Evolutionary conservation across 92 coral and sea anemone species (phyloP).

Genomic region (Palythoa heliodiscus): DNA sequence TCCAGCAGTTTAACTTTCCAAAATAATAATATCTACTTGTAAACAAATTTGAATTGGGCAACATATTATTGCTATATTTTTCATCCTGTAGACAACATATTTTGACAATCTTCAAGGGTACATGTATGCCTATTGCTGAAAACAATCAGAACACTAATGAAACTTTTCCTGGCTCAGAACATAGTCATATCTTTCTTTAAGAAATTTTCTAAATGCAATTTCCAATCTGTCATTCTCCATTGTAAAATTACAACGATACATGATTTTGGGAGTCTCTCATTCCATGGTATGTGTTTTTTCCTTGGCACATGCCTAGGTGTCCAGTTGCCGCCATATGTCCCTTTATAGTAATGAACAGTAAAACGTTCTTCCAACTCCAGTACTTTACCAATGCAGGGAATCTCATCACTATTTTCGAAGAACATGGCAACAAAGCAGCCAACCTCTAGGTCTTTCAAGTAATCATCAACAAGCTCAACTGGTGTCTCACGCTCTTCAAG

Average conservation of each 20-base stretch:
- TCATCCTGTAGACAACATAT: no score
- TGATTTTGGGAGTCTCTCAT: constrained; percentile 44
- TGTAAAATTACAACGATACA: constrained; percentile 54
- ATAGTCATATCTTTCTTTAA: constrained; percentile 46
- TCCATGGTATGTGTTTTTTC: constrained; percentile 52
- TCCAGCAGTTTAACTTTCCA: no score
- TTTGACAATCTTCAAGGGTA: background rate
- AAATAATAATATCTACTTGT: no score
- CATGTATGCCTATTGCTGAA: background rate
- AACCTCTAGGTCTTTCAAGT: no score
- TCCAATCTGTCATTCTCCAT: constrained; percentile 45
- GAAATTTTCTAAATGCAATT: constrained; percentile 44
- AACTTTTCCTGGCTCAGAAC: constrained; percentile 23
- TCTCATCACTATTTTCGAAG: constrained; percentile 31
- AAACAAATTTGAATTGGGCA: no score
- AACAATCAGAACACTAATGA: background rate
- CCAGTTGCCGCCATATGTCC: constrained; percentile 62
- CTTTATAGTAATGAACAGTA: constrained; percentile 64
- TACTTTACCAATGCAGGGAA: constrained; percentile 55
- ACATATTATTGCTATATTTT: no score
- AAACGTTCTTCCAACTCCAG: constrained; percentile 41
- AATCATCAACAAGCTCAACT: no score
- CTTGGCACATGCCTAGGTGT: constrained; percentile 38
- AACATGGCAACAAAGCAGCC: no score
- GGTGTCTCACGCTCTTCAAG: no score